Base-by-base conservation (phyloP, 2,113 vertebrate species). In the Corythoichthys intestinalis region DNA sequence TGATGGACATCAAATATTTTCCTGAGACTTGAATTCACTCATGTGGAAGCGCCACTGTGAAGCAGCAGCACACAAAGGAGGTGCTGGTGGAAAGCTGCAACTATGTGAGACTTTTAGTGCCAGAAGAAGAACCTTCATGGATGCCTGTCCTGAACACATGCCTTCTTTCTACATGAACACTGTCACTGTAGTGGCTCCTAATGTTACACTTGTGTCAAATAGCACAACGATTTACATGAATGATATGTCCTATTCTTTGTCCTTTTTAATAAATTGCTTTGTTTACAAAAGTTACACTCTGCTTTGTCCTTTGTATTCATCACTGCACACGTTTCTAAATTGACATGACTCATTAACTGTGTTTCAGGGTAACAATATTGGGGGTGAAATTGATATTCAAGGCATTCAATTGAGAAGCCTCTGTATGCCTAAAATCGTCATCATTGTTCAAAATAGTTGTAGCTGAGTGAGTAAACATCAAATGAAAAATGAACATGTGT, bases 241-340 rank as follows among this genome's bases (percentile, higher is more conserved):
- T 72, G 54, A 75, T 64, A 46, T 50, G 15, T 76, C 78, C 28
- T 14, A 2, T 14, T 58, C 59, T 69, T 54, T 76, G 67, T 73
- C 70, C 85, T 66, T 74, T 67, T 81, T 37, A 90, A 92, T 92
- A 93, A 92, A 93, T 89, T 80, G 80, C 87, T 81, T 79, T 79
- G 1, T 77, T 58, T 71, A 69, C 35, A 60, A 66, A 67, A 77
- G 2, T 6, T 20, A 41, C 56, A 37, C 5, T 14, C 9, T 60
- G 53, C 57, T 79, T 67, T 84, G 10, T 62, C n/a, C 17, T 20
- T n/a, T 63, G 41, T 13, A 44, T 62, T 41, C 37, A 17, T 20
- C 39, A 34, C 4, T 56, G 53, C 20, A 8, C 52, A 10, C 17
- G 20, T 60, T 60, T 60, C 38, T n/a, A 10, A 20, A 20, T 34